Evolutionary conservation across 2,113 vertebrate species (phyloP).

Genomic region (Irena cyanogastra): DNA sequence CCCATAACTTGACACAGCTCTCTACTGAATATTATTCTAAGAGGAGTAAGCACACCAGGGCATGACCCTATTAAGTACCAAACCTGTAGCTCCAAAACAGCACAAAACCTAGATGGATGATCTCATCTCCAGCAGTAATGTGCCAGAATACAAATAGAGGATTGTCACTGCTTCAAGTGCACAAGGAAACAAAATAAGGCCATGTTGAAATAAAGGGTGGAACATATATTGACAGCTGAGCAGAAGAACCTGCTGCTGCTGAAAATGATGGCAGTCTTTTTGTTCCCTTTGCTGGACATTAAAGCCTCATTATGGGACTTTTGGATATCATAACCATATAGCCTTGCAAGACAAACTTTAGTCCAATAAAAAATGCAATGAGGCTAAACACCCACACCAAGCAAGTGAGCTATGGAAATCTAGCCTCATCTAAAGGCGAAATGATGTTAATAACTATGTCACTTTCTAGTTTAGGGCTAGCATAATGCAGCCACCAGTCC

Average conservation of each 20-base stretch:
- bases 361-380: neutral
- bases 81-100: constrained; percentile 15
- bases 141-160: constrained; percentile 24
- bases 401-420: neutral
- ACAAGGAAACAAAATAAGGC: neutral
- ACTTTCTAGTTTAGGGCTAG: neutral
- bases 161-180: neutral
- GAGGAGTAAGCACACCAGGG: neutral
- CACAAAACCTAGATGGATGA: constrained; percentile 26
- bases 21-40: neutral
- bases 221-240: neutral
- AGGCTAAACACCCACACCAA: neutral
- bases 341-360: neutral
- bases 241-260: neutral
- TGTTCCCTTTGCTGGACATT: neutral
- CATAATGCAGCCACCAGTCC: neutral
- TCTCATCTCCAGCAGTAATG: neutral
- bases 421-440: neutral
- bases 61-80: constrained; percentile 41
- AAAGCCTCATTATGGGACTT: neutral
- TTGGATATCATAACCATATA: neutral
- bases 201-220: neutral
- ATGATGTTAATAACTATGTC: neutral
- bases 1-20: neutral
- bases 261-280: neutral